Evolutionary conservation across 1,140 invertebrate genomes (phyloP), one percentile per base, ranked within the genome.

Genomic region (Drosophila athabasca): DNA sequence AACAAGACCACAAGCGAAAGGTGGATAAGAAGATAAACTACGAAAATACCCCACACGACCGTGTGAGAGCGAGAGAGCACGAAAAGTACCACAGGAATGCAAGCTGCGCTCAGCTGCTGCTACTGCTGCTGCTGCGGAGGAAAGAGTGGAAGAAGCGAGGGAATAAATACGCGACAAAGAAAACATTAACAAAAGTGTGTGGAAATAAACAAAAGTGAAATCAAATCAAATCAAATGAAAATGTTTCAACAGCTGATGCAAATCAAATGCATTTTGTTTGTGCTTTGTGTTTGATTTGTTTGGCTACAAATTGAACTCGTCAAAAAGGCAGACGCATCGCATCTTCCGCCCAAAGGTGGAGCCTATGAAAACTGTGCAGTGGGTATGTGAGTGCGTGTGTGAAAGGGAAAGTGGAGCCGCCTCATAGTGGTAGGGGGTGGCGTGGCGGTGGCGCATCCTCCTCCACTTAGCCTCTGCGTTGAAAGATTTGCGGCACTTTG

Each of bases 191-290:
- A 74, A 78, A 87, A 79, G 43, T 46, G 19, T 17, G 44, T 49
- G 46, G 50, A 81, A 62, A 48, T 57, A 76, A 76, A 73, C 62
- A 71, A 62, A 39, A 79, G n/a, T 79, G 45, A 75, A 71, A 59
- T 60, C 57, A 61, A 74, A 74, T 74, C 62, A 53, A 70, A 81
- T 76, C 72, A 50, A 49, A 72, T 64, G 54, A 35, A 51, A 67
- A 65, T 76, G 83, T 85, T 82, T 85, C 82, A 87, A 76, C 82
- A 85, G 81, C 81, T 85, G 82, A 85, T 85, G 82, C 82, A 87
- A 82, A 85, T 85, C 82, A 85, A 82, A 78, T 69, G 68, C 64
- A 35, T 49, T 54, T 78, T 76, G 72, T 76, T 67, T 76, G 46
- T 65, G 44, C 66, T 83, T 83, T 73, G 68, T 67, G 57, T 79